phyloP scores from a whole-genome alignment of 2,797 vertebrate genomes.

The Ptychadena robeensis region DNA sequence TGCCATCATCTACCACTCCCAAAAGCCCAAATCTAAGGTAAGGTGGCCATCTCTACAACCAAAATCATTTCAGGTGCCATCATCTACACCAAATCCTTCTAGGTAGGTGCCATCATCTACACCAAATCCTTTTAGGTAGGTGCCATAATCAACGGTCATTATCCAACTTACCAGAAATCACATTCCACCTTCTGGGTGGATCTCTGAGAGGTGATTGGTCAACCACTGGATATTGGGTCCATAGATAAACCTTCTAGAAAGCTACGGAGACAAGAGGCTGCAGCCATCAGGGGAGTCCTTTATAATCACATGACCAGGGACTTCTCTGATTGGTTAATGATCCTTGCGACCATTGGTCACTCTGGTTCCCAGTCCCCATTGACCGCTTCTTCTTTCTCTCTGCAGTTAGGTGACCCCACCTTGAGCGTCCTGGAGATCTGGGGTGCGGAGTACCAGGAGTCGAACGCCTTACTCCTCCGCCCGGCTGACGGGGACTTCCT shows the following conservation, averaged over 20 bases:
- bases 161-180: too few species aligned
- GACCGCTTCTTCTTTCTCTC: neutral
- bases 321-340: too few species aligned
- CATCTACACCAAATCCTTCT: conserved; percentile 86
- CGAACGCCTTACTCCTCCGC: conserved; percentile 86
- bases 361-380: too few species aligned
- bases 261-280: neutral
- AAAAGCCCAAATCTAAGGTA: neutral
- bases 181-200: neutral
- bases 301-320: neutral
- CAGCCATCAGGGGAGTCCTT: too few species aligned
- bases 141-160: too few species aligned
- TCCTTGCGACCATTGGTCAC: too few species aligned
- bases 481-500: conserved; percentile 75
- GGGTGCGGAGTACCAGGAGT: conserved; percentile 95
- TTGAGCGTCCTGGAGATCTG: conserved; percentile 91
- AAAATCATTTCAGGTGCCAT: conserved; percentile 88
- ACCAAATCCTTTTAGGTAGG: neutral
- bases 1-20: neutral
- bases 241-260: neutral
- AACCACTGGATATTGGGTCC: neutral
- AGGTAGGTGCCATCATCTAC: conserved; percentile 71
- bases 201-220: neutral
- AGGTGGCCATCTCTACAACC: conserved; percentile 53
- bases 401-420: conserved; percentile 88